Evolutionary conservation across 2,113 vertebrate species (phyloP), one percentile per base, ranked within the genome.

Genomic region (Malurus cyaneus): DNA sequence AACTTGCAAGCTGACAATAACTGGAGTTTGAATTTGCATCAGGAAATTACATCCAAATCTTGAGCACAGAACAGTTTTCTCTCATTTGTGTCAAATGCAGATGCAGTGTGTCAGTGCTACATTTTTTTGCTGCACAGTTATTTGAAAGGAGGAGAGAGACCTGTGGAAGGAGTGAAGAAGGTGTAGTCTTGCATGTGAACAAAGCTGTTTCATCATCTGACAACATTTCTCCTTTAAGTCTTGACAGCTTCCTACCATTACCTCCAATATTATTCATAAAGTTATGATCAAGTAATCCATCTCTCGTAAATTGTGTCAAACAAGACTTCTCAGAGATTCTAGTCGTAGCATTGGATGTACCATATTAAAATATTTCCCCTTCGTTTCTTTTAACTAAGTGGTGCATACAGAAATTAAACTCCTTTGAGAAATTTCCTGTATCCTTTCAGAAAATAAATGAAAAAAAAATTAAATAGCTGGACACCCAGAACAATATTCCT

Each of bases 21-120:
- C 32, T 46, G 11, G 54, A 78, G 14, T 66, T 74, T 2, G 3
- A 71, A 92, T 91, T 95, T 90, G 60, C 83, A 83, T 88, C 13
- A 67, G 69, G 14, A 93, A 91, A 92, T 94, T 92, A 6, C 34
- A 93, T 86, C 72, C 47, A 78, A 64, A 59, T 88, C 24, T 88
- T 47, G 17, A 23, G 29, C 42, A 59, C 16, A 56, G 47, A 74
- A 44, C 39, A 83, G 71, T 44, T 90, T 84, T 84, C 39, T 92
- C 42, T 86, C 76, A 73, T 96, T 96, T 92, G 26, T 53, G 29
- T 92, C 92, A 92, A 89, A 79, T 12, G 42, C 32, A 73, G 21
- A 18, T 52, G 41, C 53, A 74, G 25, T 10, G 18, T 25, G 32
- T 49, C 50, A 32, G 9, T 65, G 53, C 16, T 61, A 49, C 4